These are phyloP conservation scores for Drosophila dunni DNA, from an alignment of 1,140 invertebrate genomes.

Conservation along the genomic window DNA sequence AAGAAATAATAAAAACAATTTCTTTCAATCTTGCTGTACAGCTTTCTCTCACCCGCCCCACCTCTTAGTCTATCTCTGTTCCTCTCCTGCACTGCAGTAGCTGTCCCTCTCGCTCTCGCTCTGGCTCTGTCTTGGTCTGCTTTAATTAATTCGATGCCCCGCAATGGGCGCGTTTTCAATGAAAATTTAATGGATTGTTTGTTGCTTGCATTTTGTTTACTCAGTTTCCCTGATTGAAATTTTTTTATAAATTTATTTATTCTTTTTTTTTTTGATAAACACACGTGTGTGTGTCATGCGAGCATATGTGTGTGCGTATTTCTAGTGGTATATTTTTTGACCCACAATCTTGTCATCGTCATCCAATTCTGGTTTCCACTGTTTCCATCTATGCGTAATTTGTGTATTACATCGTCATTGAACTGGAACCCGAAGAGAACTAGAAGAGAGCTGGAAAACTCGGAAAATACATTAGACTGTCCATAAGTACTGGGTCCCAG, in stretches of 20 bases:
- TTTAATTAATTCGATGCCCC: slow-evolving; percentile 78
- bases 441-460: slow-evolving; percentile 8
- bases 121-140: slow-evolving; percentile 23
- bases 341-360: slow-evolving; percentile 63
- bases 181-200: slow-evolving; percentile 73
- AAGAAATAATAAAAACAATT: slow-evolving; percentile 73
- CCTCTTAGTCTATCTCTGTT: slow-evolving; percentile 17
- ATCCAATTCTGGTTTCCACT: slow-evolving; percentile 20
- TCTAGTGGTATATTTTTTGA: slow-evolving; percentile 33
- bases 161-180: slow-evolving; percentile 69
- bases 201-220: slow-evolving; percentile 72
- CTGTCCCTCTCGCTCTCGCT: background rate
- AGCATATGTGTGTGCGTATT: slow-evolving; percentile 3
- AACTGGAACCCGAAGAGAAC: slow-evolving; percentile 51
- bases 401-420: slow-evolving; percentile 64
- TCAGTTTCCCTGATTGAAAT: slow-evolving; percentile 64
- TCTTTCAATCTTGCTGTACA: slow-evolving; percentile 55
- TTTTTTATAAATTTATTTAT: slow-evolving; percentile 54
- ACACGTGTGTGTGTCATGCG: slow-evolving; percentile 1
- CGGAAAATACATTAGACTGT: slow-evolving; percentile 17
- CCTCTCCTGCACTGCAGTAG: background rate
- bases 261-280: slow-evolving; percentile 23
- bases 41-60: slow-evolving; percentile 37
- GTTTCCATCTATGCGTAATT: slow-evolving; percentile 7
- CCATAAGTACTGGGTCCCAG: slow-evolving; percentile 14